phyloP scores from a whole-genome alignment of 1,140 invertebrate genomes.

The Habropoda laboriosa region DNA sequence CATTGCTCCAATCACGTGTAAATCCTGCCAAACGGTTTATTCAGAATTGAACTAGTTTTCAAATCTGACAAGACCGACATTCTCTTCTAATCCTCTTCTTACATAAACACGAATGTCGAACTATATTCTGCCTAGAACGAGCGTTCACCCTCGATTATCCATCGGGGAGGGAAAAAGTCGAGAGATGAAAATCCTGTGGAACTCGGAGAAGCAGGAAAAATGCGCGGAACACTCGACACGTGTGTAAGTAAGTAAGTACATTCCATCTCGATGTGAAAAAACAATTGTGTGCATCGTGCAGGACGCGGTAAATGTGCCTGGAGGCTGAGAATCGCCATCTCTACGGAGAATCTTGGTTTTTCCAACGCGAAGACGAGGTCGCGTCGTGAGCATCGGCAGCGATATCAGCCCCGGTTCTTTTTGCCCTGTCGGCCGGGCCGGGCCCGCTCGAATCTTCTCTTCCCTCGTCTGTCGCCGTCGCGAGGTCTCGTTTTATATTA shows the following conservation, averaged over 20 bases:
- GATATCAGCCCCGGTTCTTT: conserved; percentile 10
- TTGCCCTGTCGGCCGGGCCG: background rate
- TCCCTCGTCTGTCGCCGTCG: no score
- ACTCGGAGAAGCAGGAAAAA: background rate
- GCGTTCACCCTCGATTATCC: no score
- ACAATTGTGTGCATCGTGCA: background rate
- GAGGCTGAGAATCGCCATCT: background rate
- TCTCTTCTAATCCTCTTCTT: no score
- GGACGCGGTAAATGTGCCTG: background rate
- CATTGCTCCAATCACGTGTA: background rate
- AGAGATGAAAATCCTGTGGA: no score
- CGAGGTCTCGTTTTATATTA: conserved; percentile 30
- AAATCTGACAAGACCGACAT: background rate
- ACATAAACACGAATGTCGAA: no score
- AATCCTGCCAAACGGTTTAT: background rate
- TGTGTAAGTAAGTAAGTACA: no score
- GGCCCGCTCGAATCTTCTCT: background rate
- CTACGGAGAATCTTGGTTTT: background rate
- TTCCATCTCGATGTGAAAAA: background rate
- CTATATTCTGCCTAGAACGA: no score
- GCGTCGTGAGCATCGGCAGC: background rate
- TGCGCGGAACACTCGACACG: background rate
- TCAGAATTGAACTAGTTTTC: background rate
- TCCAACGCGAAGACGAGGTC: background rate
- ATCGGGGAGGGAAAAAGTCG: no score